Percentiles rank a stretch among this genome's conserved stretches.
These are phyloP conservation scores for Oryzias curvinotus DNA, from an alignment of 2,113 vertebrate genomes.

Conservation along the genomic window DNA sequence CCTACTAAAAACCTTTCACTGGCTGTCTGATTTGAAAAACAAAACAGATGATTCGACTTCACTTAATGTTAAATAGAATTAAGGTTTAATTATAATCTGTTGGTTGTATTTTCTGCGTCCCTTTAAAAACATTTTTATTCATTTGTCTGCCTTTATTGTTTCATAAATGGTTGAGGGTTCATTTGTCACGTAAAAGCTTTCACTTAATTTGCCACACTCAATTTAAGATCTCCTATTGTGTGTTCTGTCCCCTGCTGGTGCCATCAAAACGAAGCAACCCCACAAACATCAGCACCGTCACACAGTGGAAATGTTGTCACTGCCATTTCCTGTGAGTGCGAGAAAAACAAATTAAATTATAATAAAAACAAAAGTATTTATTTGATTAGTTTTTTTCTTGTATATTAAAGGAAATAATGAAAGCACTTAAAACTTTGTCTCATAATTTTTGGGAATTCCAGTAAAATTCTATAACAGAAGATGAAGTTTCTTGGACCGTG, in stretches of 20 bases:
- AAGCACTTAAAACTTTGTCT: too few species aligned
- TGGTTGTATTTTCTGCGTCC: neutral
- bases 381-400: too few species aligned
- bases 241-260: neutral
- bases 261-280: neutral
- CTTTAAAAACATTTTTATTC: neutral
- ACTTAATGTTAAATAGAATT: neutral
- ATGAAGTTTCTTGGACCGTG: too few species aligned
- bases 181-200: conserved; percentile 13
- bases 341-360: neutral
- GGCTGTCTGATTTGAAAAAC: too few species aligned
- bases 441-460: too few species aligned
- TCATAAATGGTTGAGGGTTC: neutral
- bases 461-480: too few species aligned
- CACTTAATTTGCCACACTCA: conserved; percentile 6
- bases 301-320: neutral
- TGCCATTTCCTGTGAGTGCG: neutral
- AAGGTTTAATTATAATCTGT: neutral
- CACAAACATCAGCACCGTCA: neutral
- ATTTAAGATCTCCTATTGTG: conserved; percentile 4
- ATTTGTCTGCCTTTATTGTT: conserved; percentile 6
- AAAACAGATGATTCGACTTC: neutral
- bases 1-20: too few species aligned
- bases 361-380: too few species aligned
- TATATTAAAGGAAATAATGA: too few species aligned